phyloP scores from a whole-genome alignment of 2,113 vertebrate genomes.

The Silurus glanis region DNA sequence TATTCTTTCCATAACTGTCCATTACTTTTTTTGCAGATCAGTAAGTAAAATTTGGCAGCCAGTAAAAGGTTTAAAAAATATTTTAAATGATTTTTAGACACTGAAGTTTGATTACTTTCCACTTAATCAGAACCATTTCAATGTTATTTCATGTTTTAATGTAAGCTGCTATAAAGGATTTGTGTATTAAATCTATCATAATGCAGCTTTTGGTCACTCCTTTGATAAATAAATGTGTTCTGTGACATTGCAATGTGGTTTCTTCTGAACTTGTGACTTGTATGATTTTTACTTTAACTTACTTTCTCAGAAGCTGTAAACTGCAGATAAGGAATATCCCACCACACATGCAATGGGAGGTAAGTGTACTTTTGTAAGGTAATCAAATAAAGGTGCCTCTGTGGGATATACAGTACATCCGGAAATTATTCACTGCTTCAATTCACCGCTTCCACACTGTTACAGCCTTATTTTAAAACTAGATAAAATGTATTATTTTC shows the following conservation, averaged over 20 bases:
- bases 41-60: not conserved
- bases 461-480: too few species aligned
- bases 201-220: not conserved
- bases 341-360: conserved; percentile 95
- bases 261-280: not conserved
- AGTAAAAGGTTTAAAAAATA: not conserved
- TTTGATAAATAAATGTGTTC: not conserved
- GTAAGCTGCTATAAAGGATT: not conserved
- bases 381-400: too few species aligned
- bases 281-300: not conserved
- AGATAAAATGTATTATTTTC: too few species aligned
- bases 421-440: too few species aligned
- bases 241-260: not conserved
- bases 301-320: conserved; percentile 83
- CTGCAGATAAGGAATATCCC: conserved; percentile 95
- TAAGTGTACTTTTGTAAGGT: conserved; percentile 69
- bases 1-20: not conserved
- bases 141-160: not conserved
- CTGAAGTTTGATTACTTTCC: not conserved
- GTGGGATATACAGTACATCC: not conserved
- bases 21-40: not conserved
- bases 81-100: not conserved
- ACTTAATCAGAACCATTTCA: not conserved
- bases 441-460: too few species aligned
- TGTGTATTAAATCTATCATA: not conserved